Evolutionary conservation across 2,888 invertebrate species (phyloP).

Genomic region (Nomada ruficornis): DNA sequence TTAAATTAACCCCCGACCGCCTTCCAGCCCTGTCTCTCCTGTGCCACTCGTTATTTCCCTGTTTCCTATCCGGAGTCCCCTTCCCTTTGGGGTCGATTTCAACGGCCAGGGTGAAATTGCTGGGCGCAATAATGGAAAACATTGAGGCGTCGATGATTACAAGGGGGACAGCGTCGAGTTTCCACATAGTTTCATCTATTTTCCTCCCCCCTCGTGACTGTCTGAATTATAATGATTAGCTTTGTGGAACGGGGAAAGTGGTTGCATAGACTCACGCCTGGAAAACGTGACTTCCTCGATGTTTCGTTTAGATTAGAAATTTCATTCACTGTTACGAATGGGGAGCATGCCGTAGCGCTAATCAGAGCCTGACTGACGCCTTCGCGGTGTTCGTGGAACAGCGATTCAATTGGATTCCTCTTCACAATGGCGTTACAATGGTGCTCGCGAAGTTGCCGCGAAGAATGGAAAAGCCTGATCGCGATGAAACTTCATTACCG

Average conservation of each 20-base stretch:
- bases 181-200: too few relatives aligned
- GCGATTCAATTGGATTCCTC: slow-evolving; percentile 18
- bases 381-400: slow-evolving; percentile 7
- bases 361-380: slow-evolving; percentile 33
- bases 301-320: background rate
- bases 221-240: too few relatives aligned
- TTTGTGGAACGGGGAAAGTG: background rate
- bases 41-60: slow-evolving; percentile 40
- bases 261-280: background rate
- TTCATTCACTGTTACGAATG: slow-evolving; percentile 24
- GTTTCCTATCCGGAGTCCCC: background rate
- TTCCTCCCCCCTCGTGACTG: background rate
- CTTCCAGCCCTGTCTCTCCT: slow-evolving; percentile 14
- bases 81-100: slow-evolving; percentile 24
- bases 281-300: background rate
- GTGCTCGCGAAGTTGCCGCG: slow-evolving; percentile 8
- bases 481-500: slow-evolving; percentile 39
- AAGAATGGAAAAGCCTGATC: slow-evolving; percentile 38
- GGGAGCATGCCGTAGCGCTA: slow-evolving; percentile 36
- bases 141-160: background rate
- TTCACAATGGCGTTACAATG: background rate
- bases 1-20: slow-evolving; percentile 67
- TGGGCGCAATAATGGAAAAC: slow-evolving; percentile 25
- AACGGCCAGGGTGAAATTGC: slow-evolving; percentile 42
- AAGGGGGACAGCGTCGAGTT: background rate